Percentiles rank a stretch among this genome's conserved stretches.
Evolutionary conservation across 2,888 invertebrate genomes (phyloP).

Genomic region (Pseudococcus jackbeardsleyi): DNA sequence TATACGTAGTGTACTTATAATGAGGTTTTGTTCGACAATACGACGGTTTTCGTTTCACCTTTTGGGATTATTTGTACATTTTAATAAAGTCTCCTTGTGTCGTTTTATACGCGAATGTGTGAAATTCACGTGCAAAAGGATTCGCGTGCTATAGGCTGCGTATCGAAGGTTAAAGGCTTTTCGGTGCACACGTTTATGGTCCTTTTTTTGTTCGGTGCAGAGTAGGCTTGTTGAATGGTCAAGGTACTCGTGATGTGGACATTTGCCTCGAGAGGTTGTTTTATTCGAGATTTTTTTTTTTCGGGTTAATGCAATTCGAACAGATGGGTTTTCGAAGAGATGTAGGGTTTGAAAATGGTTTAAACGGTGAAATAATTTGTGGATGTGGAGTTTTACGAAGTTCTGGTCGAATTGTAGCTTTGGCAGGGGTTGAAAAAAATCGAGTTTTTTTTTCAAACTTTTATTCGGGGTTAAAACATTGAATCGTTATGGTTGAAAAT

Average conservation of each 20-base stretch:
- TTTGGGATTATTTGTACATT: conserved; percentile 5
- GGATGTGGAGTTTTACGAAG: not conserved
- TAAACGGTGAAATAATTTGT: not conserved
- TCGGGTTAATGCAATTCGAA: not conserved
- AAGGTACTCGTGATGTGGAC: not conserved
- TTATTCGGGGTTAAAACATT: too few relatives aligned
- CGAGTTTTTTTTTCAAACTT: too few relatives aligned
- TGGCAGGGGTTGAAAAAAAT: too few relatives aligned
- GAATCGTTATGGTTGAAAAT: too few relatives aligned
- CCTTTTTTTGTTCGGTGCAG: not conserved
- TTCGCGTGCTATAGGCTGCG: not conserved
- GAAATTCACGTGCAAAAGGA: not conserved
- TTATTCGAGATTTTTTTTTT: not conserved
- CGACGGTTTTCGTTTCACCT: not conserved
- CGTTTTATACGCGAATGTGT: not conserved
- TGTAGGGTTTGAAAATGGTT: not conserved
- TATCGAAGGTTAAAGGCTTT: not conserved
- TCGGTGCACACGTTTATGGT: not conserved
- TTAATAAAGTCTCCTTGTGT: conserved; percentile 23
- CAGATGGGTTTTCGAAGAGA: not conserved
- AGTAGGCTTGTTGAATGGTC: not conserved
- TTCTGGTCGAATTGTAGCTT: too few relatives aligned
- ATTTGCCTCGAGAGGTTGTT: not conserved
- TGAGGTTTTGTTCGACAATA: conserved; percentile 15
- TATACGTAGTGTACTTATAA: not conserved